These are phyloP conservation scores for Corythoichthys haematopterus DNA, from an alignment of 2,113 vertebrate species.

Conservation along the genomic window DNA sequence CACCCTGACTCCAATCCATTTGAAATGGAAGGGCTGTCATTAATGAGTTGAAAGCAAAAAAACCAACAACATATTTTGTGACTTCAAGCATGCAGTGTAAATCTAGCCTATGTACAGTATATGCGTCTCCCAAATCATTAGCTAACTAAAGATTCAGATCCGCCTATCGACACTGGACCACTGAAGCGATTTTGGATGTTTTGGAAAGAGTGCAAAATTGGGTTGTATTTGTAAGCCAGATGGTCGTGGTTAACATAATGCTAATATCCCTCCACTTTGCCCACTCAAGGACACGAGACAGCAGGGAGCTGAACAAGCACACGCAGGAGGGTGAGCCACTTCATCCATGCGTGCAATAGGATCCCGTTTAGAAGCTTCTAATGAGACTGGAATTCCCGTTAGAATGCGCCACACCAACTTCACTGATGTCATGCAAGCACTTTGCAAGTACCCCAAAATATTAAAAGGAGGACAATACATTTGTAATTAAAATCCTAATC, in stretches of 20 bases:
- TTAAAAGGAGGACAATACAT: neutral
- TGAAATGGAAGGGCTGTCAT: too few species aligned
- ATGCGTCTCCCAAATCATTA: too few species aligned
- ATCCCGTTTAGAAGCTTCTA: neutral
- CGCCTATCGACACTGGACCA: neutral
- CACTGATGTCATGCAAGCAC: neutral
- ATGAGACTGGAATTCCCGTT: neutral
- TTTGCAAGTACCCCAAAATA: neutral
- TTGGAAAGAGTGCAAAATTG: neutral
- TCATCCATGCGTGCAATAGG: neutral
- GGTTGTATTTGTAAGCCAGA: neutral
- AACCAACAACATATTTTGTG: neutral
- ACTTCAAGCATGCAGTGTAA: neutral
- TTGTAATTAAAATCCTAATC: conserved; percentile 1
- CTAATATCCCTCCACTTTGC: neutral
- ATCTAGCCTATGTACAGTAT: neutral
- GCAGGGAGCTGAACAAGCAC: neutral
- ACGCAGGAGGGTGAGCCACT: neutral
- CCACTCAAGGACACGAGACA: neutral
- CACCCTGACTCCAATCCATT: too few species aligned
- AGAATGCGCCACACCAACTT: neutral
- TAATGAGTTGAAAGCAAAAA: too few species aligned
- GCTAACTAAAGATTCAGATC: neutral
- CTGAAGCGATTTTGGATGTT: neutral
- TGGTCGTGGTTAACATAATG: neutral